These are phyloP conservation scores for Perca schrenkii DNA, from an alignment of 2,113 vertebrate species.

Conservation along the genomic window DNA sequence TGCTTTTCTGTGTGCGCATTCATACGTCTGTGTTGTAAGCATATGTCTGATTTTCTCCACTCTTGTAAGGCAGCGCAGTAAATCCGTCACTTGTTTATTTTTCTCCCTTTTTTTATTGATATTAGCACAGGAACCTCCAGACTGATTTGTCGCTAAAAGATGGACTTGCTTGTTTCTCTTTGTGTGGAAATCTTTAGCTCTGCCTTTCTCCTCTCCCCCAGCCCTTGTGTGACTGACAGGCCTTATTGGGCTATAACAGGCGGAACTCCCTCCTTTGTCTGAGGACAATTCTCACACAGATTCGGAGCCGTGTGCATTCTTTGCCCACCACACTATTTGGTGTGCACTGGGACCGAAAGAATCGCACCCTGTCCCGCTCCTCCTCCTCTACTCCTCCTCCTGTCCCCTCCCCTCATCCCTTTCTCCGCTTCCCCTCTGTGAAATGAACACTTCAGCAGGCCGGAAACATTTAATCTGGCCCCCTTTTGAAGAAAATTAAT, in stretches of 20 bases:
- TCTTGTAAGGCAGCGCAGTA: conserved; percentile 78
- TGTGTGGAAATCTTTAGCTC: conserved; percentile 98
- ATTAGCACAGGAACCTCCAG: conserved; percentile 92
- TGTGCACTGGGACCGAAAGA: conserved; percentile 96
- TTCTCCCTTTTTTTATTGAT: conserved; percentile 86
- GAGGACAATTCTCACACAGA: conserved; percentile 99
- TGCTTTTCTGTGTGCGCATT: conserved; percentile 21
- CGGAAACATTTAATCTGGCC: conserved; percentile 99
- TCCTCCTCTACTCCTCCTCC: conserved; percentile 86
- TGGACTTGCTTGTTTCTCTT: conserved; percentile 99
- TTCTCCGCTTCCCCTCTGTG: conserved; percentile 89
- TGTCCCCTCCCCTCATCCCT: conserved; percentile 82
- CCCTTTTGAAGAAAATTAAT: conserved; percentile 98
- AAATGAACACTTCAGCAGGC: conserved; percentile 99
- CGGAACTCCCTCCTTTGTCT: conserved; percentile 96
- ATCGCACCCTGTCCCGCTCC: conserved; percentile 84
- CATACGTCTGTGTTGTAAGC: conserved; percentile 36
- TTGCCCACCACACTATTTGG: conserved; percentile 93
- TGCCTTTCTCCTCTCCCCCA: conserved; percentile 89
- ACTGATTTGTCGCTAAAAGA: conserved; percentile 98
- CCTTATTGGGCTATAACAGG: conserved; percentile 99
- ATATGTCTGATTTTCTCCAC: conserved; percentile 64
- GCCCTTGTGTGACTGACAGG: conserved; percentile 99
- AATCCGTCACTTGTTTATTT: conserved; percentile 93
- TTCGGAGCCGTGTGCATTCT: conserved; percentile 97